These are phyloP conservation scores for Molossus alvarezi DNA, from an alignment of 2,797 vertebrate species.

Conservation along the genomic window DNA sequence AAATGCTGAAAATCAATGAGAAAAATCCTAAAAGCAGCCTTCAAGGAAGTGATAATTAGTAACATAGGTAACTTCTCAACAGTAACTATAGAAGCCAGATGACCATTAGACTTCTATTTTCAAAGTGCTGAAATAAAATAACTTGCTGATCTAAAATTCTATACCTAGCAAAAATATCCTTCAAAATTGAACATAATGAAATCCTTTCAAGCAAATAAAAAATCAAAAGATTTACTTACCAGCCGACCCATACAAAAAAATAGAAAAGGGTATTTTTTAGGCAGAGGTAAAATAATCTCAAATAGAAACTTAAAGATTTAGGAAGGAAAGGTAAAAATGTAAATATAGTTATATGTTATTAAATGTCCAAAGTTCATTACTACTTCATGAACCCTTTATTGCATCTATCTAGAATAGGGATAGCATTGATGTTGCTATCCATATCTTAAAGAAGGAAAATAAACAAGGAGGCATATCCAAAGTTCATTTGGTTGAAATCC, in stretches of 20 bases:
- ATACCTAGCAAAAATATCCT: slow-evolving; percentile 70
- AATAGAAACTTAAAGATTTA: slow-evolving; percentile 9
- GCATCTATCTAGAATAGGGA: neutral
- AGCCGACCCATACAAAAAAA: neutral
- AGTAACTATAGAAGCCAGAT: slow-evolving; percentile 36
- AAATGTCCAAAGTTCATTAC: slow-evolving; percentile 39
- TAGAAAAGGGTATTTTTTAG: neutral
- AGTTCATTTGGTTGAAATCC: slow-evolving; percentile 29
- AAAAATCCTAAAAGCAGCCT: slow-evolving; percentile 59
- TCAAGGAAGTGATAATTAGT: slow-evolving; percentile 27
- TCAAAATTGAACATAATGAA: slow-evolving; percentile 39
- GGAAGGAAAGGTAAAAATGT: slow-evolving; percentile 3
- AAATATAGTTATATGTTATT: neutral
- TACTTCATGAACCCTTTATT: slow-evolving; percentile 7
- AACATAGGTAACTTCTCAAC: slow-evolving; percentile 49
- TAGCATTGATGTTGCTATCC: neutral
- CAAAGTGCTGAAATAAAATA: slow-evolving; percentile 24
- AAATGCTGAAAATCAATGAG: slow-evolving; percentile 45
- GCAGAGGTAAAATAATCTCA: slow-evolving; percentile 17
- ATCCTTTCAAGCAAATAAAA: slow-evolving; percentile 41
- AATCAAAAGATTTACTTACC: slow-evolving; percentile 30
- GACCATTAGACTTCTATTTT: neutral
- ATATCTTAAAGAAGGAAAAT: slow-evolving; percentile 24
- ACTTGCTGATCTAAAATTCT: slow-evolving; percentile 63
- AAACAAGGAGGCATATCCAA: neutral